phyloP scores from a whole-genome alignment of 2,797 vertebrate genomes.

The Lithobates sylvaticus region DNA sequence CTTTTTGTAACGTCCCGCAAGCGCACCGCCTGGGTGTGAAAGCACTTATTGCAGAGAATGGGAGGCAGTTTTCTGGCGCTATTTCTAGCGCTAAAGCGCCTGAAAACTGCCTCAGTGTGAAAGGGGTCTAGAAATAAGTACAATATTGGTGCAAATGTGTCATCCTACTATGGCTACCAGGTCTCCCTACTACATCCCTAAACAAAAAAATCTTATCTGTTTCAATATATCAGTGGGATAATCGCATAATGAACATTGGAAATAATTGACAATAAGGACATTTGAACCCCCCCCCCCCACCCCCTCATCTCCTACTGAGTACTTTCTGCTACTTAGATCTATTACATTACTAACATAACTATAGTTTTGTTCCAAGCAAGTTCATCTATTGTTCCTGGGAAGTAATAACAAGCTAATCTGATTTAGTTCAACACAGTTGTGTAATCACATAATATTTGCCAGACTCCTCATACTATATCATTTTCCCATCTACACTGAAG shows the following conservation, averaged over 20 bases:
- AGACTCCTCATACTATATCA: constrained; percentile 18
- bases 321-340: neutral
- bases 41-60: too few species aligned
- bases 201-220: too few species aligned
- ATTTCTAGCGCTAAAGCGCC: too few species aligned
- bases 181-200: too few species aligned
- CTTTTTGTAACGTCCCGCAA: too few species aligned
- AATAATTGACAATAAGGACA: neutral
- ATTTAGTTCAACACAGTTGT: constrained; percentile 16
- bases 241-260: neutral
- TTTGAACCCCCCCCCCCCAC: neutral
- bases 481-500: constrained; percentile 9
- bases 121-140: too few species aligned
- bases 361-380: constrained; percentile 6
- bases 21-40: too few species aligned
- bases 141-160: too few species aligned
- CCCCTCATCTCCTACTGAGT: neutral
- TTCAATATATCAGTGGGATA: too few species aligned
- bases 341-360: constrained; percentile 23
- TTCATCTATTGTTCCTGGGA: constrained; percentile 29
- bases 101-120: too few species aligned
- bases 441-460: constrained; percentile 18
- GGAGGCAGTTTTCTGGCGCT: too few species aligned
- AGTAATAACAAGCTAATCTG: constrained; percentile 33
- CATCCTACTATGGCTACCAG: too few species aligned